Evolutionary conservation across 2,113 vertebrate species (phyloP), one percentile per base, ranked within the genome.

Genomic region (Datnioides undecimradiatus): DNA sequence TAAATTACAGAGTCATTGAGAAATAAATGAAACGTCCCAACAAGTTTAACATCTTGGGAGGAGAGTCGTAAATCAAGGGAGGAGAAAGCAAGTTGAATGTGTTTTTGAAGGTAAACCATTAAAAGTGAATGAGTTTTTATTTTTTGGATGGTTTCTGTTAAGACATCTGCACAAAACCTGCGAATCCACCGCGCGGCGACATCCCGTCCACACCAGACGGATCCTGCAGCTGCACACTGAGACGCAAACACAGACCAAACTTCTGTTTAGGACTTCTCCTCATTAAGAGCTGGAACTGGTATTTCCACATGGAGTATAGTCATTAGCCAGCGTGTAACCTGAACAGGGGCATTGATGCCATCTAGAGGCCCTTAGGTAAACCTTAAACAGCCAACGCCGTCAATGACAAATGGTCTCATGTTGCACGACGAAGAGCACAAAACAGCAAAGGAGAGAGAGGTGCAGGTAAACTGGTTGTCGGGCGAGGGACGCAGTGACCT

Each of bases 271-370:
- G 71, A 55, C 17, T 74, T 82, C 65, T 49, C 54, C 34, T 75
- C 13, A 51, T 65, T 74, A 36, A 84, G 23, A 60, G 29, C 33
- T 80, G 12, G 80, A 89, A 88, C 87, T 72, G 87, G 87, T 89
- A 81, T 91, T 90, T 86, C 89, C 51, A 90, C 88, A 73, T 59
- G 17, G 8, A 40, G 33, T 34, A 9, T 23, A 43, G 62, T 79
- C 67, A 68, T 79, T 64, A 73, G 52, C 27, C 64, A 16, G 57
- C n/a, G n/a, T 2, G 75, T 36, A 76, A 85, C 70, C 55, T 68
- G 84, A 86, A 85, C 73, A 71, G 36, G 65, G 70, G 29, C 83
- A 81, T 38, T 78, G 72, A 77, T 84, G 90, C 90, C 93, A 91
- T 43, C 92, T 93, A 86, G 85, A 91, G 87, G 86, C 70, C 31